These are phyloP conservation scores for Mythimna lalbum DNA, from an alignment of 2,888 invertebrate species.

Conservation along the genomic window DNA sequence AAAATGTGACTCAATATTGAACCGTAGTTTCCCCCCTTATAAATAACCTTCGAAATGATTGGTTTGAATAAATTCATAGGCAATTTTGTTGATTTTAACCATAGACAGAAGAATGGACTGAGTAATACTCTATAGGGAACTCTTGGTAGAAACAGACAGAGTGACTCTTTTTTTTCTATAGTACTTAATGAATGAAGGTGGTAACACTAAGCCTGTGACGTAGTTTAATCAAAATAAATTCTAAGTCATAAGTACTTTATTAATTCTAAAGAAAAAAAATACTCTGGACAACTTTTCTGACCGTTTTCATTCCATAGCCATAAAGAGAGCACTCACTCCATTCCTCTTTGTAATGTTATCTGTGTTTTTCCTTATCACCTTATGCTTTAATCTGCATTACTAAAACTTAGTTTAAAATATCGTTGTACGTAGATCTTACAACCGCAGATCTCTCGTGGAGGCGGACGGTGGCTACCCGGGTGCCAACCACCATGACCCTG, in stretches of 20 bases:
- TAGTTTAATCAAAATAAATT: too few species aligned
- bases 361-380: slow-evolving; percentile 2
- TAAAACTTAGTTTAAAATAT: slow-evolving; percentile 73
- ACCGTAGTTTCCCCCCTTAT: not conserved
- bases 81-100: not conserved
- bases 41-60: not conserved
- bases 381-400: slow-evolving; percentile 36
- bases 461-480: slow-evolving; percentile 90
- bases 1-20: not conserved
- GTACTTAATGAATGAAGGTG: not conserved
- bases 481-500: slow-evolving; percentile 92
- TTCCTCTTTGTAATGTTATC: not conserved
- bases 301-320: not conserved
- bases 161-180: not conserved
- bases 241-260: too few species aligned
- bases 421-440: slow-evolving; percentile 90
- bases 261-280: too few species aligned
- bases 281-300: too few species aligned
- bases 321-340: not conserved
- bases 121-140: not conserved
- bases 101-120: not conserved
- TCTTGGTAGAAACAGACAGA: not conserved
- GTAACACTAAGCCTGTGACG: not conserved
- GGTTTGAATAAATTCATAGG: not conserved
- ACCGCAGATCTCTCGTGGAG: slow-evolving; percentile 91